These are phyloP conservation scores for Hippocampus kuda DNA, from an alignment of 2,797 vertebrate genomes.

Conservation along the genomic window DNA sequence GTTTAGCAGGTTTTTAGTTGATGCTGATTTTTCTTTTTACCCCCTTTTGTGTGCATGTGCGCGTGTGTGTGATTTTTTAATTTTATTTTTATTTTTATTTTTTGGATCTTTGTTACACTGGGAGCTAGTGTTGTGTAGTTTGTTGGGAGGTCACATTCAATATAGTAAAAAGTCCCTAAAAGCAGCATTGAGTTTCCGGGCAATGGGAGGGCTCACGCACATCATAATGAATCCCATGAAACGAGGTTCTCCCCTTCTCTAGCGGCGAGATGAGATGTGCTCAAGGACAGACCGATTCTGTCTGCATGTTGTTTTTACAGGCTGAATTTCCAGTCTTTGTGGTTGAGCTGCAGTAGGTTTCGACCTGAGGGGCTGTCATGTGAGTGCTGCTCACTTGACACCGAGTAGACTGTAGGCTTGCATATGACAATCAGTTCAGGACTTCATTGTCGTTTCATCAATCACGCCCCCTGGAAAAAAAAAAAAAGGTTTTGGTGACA, in stretches of 20 bases:
- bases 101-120: background rate
- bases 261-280: background rate
- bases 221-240: background rate
- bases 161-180: background rate
- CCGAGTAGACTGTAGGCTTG: constrained; percentile 18
- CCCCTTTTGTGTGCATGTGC: background rate
- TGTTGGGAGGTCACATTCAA: constrained; percentile 1
- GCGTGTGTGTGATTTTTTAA: background rate
- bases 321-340: background rate
- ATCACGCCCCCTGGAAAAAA: background rate
- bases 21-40: constrained; percentile 43
- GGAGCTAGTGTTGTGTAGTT: background rate
- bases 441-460: background rate
- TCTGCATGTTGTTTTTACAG: no score
- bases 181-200: background rate
- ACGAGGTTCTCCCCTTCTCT: background rate
- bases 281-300: background rate
- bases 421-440: constrained; percentile 49
- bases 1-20: constrained; percentile 76
- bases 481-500: background rate
- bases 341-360: background rate
- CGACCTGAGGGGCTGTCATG: background rate
- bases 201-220: background rate
- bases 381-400: constrained; percentile 3
- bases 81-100: background rate